Evolutionary conservation across 2,797 vertebrate species (phyloP), one percentile per base, ranked within the genome.

Genomic region (Rousettus madagascariensis): DNA sequence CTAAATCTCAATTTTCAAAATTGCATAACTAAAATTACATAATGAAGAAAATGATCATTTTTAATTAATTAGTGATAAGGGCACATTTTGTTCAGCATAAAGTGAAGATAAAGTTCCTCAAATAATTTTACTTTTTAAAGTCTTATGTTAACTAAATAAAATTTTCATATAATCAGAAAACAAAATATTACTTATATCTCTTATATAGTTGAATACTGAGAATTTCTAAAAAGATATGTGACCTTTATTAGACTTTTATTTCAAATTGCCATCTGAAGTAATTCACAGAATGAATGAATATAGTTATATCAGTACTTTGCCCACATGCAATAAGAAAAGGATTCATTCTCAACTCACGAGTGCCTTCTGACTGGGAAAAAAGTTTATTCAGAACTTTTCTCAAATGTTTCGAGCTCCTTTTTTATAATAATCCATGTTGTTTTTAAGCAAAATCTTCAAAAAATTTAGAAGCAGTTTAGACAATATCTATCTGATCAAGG

Each of bases 1-100:
- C 24, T 87, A 90, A 83, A 74, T 33, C 41, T 94, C 69, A 90
- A 61, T 90, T 26, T 78, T 9, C 43, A 90, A 83, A 94, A 86
- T 33, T 92, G 4, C 41, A 72, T 30, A 49, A 1, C 75, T 94
- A 94, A 61, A 86, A 68, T 90, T 89, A 86, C 3, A 24, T 86
- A 43, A 41, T 66, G 26, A 86, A 55, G 87, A 90, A 82, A 86
- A 38, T 51, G 13, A 49, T 79, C 8, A 65, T 41, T 68, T 94
- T 90, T 59, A 38, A 89, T 86, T 80, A 89, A 17, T 87, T 16
- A 51, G 10, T 53, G 33, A 51, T 41, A 59, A 66, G 82, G 10
- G n/a, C 26, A 84, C 9, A 55, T 87, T 59, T 90, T 26, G 7
- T 30, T 77, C 57, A 63, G 22, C 22, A 41, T 36, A 74, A 86